A percentile compares a stretch with the other conserved stretches of the same genome.
Evolutionary conservation across 2,797 vertebrate species (phyloP).

Genomic region (Triplophysa yarkandensis): DNA sequence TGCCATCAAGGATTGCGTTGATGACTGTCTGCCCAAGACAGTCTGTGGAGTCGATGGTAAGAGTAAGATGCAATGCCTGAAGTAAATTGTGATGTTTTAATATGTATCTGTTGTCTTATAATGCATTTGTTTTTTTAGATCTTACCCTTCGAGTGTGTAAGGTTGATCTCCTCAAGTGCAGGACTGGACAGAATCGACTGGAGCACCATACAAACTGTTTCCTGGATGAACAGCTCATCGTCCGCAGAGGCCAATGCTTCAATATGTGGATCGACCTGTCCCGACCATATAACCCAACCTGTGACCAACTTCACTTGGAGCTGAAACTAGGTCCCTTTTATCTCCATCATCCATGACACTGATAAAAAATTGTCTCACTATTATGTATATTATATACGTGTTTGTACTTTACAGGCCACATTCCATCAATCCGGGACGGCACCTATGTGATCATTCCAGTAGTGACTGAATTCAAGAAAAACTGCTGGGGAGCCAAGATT

Average conservation of each 20-base stretch:
- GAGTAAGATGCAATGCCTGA: neutral
- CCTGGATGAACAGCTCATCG: slow-evolving; percentile 74
- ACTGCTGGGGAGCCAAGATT: slow-evolving; percentile 78
- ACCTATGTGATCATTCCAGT: slow-evolving; percentile 78
- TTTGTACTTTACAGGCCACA: slow-evolving; percentile 61
- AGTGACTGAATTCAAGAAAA: slow-evolving; percentile 66
- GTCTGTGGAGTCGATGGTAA: neutral
- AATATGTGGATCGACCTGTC: slow-evolving; percentile 76
- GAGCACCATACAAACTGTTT: slow-evolving; percentile 82
- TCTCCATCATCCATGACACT: neutral
- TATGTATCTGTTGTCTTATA: neutral
- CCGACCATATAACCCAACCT: slow-evolving; percentile 69
- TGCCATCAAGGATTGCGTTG: neutral
- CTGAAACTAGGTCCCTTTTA: slow-evolving; percentile 79
- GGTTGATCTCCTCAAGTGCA: slow-evolving; percentile 75
- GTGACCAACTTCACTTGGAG: slow-evolving; percentile 77
- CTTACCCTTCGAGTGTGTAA: slow-evolving; percentile 74
- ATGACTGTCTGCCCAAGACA: neutral
- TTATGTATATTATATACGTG: neutral
- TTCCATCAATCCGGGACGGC: slow-evolving; percentile 74
- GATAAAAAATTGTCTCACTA: too few relatives aligned
- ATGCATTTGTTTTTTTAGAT: slow-evolving; percentile 63
- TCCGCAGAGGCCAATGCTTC: slow-evolving; percentile 85
- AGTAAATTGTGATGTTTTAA: neutral
- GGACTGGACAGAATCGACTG: slow-evolving; percentile 70